Percentiles rank a stretch among this genome's conserved stretches.
These are phyloP conservation scores for Rhopilema esculentum DNA, from an alignment of 30 jellyfish, hydroid and myxozoan genomes.

Conservation along the genomic window DNA sequence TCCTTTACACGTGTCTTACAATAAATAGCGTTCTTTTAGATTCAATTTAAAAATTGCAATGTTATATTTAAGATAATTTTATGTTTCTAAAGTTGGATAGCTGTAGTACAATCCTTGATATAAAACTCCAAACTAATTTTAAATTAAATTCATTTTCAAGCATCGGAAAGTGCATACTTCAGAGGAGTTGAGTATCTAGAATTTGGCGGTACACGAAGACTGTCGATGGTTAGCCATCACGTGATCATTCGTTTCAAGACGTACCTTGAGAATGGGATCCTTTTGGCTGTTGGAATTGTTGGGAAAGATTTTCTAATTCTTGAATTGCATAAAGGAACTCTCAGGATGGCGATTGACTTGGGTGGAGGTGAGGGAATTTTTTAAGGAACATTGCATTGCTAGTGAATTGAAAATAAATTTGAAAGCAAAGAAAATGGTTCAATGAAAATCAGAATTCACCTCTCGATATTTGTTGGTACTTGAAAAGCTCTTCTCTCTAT, in stretches of 20 bases:
- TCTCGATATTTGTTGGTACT: no score
- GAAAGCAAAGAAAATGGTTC: no score
- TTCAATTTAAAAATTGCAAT: no score
- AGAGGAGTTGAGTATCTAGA: slow-evolving; percentile 65
- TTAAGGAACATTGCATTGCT: not conserved
- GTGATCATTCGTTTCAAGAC: slow-evolving; percentile 78
- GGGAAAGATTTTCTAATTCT: slow-evolving; percentile 70
- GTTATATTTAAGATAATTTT: no score
- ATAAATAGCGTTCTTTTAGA: no score
- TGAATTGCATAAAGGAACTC: slow-evolving; percentile 54
- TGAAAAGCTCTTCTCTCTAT: no score
- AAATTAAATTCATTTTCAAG: slow-evolving; percentile 32
- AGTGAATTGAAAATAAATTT: no score
- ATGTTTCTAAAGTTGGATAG: no score
- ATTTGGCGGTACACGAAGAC: slow-evolving; percentile 45
- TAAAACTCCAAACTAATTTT: no score
- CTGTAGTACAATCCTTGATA: no score
- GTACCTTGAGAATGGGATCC: slow-evolving; percentile 67
- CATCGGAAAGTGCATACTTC: slow-evolving; percentile 49
- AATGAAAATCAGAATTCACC: no score
- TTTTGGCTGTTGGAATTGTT: slow-evolving; percentile 55
- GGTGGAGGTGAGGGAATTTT: slow-evolving; percentile 90
- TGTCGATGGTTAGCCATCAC: slow-evolving; percentile 42
- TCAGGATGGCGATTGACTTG: slow-evolving; percentile 72
- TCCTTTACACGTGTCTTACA: no score